phyloP scores from a whole-genome alignment of 2,797 vertebrate genomes.

The Megalops cyprinoides region DNA sequence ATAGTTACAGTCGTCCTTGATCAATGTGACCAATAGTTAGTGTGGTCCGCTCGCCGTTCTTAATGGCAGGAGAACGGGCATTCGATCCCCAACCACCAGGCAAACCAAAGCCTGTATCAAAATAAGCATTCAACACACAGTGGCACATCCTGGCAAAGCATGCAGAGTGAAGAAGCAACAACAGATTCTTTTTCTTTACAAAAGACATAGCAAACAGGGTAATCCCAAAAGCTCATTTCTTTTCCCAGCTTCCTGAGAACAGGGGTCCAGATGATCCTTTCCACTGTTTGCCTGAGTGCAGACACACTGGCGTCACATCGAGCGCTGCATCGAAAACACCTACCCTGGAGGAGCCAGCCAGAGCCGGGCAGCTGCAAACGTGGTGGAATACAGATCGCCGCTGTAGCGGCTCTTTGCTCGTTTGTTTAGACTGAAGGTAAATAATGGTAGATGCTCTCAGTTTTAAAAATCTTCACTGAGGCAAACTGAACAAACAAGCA shows the following conservation, averaged over 20 bases:
- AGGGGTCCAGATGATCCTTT: constrained; percentile 40
- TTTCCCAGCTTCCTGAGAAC: background rate
- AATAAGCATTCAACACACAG: constrained; percentile 69
- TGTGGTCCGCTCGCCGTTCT: constrained; percentile 50
- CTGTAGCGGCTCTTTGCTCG: background rate
- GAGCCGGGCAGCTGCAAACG: background rate
- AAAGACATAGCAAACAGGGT: background rate
- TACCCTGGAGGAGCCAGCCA: background rate
- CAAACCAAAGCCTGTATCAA: constrained; percentile 74
- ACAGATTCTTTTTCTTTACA: background rate
- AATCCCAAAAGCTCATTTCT: background rate
- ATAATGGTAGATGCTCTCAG: constrained; percentile 1
- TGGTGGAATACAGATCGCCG: background rate
- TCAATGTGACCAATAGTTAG: constrained; percentile 60
- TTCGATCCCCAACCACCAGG: constrained; percentile 70
- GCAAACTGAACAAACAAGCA: background rate
- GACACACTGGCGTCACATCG: background rate
- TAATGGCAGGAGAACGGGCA: constrained; percentile 66
- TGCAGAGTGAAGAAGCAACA: constrained; percentile 26
- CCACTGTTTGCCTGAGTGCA: constrained; percentile 25
- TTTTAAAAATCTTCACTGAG: constrained; percentile 12
- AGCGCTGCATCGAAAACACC: background rate
- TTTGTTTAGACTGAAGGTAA: constrained; percentile 6
- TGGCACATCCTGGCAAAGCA: constrained; percentile 48
- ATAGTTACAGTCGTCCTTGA: constrained; percentile 61